These are phyloP conservation scores for Salticus scenicus DNA, from an alignment of 2,888 invertebrate species.

Conservation along the genomic window DNA sequence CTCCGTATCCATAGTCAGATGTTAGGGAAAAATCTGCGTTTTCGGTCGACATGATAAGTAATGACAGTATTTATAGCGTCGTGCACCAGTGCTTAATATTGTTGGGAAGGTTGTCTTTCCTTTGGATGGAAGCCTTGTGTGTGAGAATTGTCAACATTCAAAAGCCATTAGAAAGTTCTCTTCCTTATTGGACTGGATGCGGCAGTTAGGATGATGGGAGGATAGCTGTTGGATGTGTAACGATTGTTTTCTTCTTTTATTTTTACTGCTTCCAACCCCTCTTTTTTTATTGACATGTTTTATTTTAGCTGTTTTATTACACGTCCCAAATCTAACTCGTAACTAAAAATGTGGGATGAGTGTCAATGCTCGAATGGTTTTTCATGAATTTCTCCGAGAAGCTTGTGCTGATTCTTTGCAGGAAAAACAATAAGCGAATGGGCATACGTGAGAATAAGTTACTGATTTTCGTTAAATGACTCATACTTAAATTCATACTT, in stretches of 20 bases:
- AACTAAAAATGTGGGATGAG: too few relatives aligned
- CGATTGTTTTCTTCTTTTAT: background rate
- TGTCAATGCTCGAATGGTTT: too few relatives aligned
- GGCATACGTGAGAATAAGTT: too few relatives aligned
- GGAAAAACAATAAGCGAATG: too few relatives aligned
- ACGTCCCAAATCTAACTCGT: too few relatives aligned
- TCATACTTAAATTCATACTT: too few relatives aligned
- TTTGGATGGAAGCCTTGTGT: constrained; percentile 36
- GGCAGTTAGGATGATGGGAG: constrained; percentile 14
- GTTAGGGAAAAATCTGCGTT: background rate
- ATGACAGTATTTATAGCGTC: constrained; percentile 63
- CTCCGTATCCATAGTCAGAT: background rate
- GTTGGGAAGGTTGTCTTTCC: constrained; percentile 31
- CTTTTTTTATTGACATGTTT: too few relatives aligned
- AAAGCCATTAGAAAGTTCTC: constrained; percentile 35
- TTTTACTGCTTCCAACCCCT: too few relatives aligned
- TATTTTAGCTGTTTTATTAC: too few relatives aligned
- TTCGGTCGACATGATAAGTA: constrained; percentile 37
- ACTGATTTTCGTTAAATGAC: too few relatives aligned
- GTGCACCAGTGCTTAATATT: constrained; percentile 39
- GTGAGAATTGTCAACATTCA: constrained; percentile 58
- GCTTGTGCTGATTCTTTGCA: too few relatives aligned
- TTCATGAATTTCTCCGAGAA: too few relatives aligned
- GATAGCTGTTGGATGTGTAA: background rate
- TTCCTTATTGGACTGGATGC: constrained; percentile 35